These are phyloP conservation scores for Lepisosteus osseus DNA, from an alignment of 2,113 vertebrate genomes.

Conservation along the genomic window DNA sequence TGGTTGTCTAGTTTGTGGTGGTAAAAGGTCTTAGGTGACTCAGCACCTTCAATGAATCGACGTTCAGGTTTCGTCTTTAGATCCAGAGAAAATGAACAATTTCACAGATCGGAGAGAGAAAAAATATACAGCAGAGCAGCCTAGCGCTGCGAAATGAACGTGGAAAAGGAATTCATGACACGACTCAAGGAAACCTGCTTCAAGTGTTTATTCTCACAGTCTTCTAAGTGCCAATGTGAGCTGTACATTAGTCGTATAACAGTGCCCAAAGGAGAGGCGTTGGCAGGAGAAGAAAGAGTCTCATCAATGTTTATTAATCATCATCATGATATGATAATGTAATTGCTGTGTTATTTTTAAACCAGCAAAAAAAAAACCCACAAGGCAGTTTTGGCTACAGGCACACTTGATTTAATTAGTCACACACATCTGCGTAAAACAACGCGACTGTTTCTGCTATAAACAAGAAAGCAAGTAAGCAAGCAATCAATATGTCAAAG, in stretches of 20 bases:
- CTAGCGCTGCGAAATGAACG: slow-evolving; percentile 33
- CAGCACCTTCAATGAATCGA: too few relatives aligned
- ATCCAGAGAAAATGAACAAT: not conserved
- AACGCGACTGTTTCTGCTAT: slow-evolving; percentile 32
- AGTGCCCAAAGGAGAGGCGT: slow-evolving; percentile 42
- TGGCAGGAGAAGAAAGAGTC: slow-evolving; percentile 44
- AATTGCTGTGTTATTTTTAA: slow-evolving; percentile 43
- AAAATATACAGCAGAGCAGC: slow-evolving; percentile 4
- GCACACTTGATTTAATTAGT: slow-evolving; percentile 41
- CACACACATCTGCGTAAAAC: slow-evolving; percentile 39
- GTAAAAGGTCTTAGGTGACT: too few relatives aligned
- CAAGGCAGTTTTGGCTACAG: slow-evolving; percentile 31
- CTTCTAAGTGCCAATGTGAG: slow-evolving; percentile 41
- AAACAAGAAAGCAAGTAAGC: slow-evolving; percentile 40
- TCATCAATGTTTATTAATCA: slow-evolving; percentile 53
- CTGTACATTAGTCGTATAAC: slow-evolving; percentile 39
- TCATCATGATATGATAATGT: slow-evolving; percentile 40
- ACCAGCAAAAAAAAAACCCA: slow-evolving; percentile 23
- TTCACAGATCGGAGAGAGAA: slow-evolving; percentile 15
- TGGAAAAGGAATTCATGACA: slow-evolving; percentile 37
- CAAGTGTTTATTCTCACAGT: slow-evolving; percentile 48
- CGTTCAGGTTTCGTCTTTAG: not conserved
- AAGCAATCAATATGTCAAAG: slow-evolving; percentile 32
- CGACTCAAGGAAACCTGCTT: slow-evolving; percentile 41
- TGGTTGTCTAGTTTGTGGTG: too few relatives aligned